Base-by-base conservation (phyloP, 2,888 invertebrate species). In the Melikaiella ostensackeni region DNA sequence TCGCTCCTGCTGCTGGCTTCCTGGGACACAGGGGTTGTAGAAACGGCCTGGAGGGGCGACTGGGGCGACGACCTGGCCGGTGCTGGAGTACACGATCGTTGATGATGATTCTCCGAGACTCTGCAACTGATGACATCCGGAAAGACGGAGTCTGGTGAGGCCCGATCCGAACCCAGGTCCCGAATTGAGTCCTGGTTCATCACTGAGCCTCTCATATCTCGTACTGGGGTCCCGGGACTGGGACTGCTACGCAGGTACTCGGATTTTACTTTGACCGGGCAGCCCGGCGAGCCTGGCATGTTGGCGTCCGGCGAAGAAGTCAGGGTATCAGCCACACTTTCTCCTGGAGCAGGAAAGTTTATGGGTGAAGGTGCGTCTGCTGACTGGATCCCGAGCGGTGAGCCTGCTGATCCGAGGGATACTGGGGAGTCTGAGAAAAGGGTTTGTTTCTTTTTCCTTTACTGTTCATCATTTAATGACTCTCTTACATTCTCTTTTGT, bases 251-350 rank as follows among this genome's bases (percentile, higher is more conserved):
- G 88, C 82, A 89, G 86, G 84, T 89, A 91, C 86, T 91, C 91
- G 85, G 86, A 91, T 84, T 91, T 91, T 77, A 91, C 90, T 87
- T 90, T 91, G 88, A 89, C 87, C 76, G 90, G 89, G 87, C 91
- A 91, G 87, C 90, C 91, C 91, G 97, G 97, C 91, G 97, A 97
- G 92, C 96, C 94, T 91, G 97, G 96, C 92, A 96, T 95, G 89
- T 94, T 93, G 93, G 97, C 97, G 93, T 97, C 97, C 92, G 97
- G 97, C 91, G 97, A 97, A 92, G 97, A 97, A 92, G 97, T 97
- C 92, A 96, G 97, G 92, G 97, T 97, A 93, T 97, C 97, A 92
- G 97, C 97, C 93, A 97, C 96, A 92, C 97, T 97, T 94, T 97
- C 97, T 93, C 96, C 96, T 96, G 94, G 89, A 88, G 90, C 89